Base-by-base conservation (phyloP, 2,888 invertebrate species). In the Ophion slaviceki region DNA sequence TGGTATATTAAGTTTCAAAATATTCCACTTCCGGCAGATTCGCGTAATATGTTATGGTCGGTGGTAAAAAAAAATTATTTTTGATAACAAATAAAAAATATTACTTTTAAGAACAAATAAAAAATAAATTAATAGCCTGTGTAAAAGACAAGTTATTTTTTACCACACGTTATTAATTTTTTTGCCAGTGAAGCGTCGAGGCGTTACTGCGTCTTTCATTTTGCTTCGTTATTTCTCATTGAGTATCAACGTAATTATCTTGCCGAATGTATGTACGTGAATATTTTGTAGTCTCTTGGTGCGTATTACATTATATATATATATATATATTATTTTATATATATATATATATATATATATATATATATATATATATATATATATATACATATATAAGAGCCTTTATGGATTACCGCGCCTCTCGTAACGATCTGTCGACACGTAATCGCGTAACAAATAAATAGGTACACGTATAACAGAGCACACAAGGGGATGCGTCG, bases 341-440 rank as follows among this genome's bases (percentile, higher is more conserved):
- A 36, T 24, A 32, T 32, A 24, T 77, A 67, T 59, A 78, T 68
- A 36, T 59, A 24, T 24, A 24, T 24, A 24, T 24, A 24, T 24
- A 24, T 24, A 24, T 24, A 24, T 24, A 24, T 24, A 24, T 24
- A 24, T 24, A 24, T 24, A 24, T 24, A 24, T 28, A 32, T 32
- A 24, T 77, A 67, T 59, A 78, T 68, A 32, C 20, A 24, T 77
- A 67, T 59, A 78, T 68, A 36, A 40, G 20, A 36, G 53, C 57
- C n/a, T 57, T 20, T 36, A 36, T 17, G 71, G 66, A 66, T 76
- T 72, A 80, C 80, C 71, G 77, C 84, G 77, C 72, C 72, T 84
- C 84, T 80, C 72, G 68, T 81, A 84, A 84, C 57, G 68, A 78
- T 81, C 77, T 72, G 77, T 62, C 36, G 28, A 32, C 77, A 81